These are phyloP conservation scores for Drosophila guanche DNA, from an alignment of 1,140 invertebrate species.

Conservation along the genomic window DNA sequence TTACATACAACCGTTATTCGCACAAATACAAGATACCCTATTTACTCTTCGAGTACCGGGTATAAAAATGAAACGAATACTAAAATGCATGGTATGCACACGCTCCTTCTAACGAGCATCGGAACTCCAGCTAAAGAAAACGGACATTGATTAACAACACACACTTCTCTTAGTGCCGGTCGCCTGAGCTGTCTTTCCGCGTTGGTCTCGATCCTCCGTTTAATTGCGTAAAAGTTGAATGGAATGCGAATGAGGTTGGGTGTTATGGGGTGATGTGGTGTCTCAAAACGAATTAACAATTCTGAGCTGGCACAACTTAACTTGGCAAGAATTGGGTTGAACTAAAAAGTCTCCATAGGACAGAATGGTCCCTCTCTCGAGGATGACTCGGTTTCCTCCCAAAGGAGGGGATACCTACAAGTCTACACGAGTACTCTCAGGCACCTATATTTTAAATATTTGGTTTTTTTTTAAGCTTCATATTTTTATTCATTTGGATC, in stretches of 20 bases:
- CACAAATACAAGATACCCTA: no score
- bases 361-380: no score
- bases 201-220: conserved; percentile 25
- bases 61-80: conserved; percentile 14
- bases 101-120: neutral
- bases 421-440: no score
- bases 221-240: conserved; percentile 53
- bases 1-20: no score
- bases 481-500: no score
- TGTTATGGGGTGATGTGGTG: conserved; percentile 8
- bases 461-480: no score
- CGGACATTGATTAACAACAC: conserved; percentile 42
- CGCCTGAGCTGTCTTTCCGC: conserved; percentile 42
- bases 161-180: conserved; percentile 34
- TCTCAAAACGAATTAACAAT: conserved; percentile 54
- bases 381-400: conserved; percentile 13
- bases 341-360: conserved; percentile 34
- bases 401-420: conserved; percentile 1
- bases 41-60: no score
- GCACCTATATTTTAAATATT: no score
- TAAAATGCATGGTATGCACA: conserved; percentile 65
- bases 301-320: conserved; percentile 46
- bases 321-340: conserved; percentile 48
- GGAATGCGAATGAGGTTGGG: conserved; percentile 24
- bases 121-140: conserved; percentile 11